phyloP scores from a whole-genome alignment of 1,140 invertebrate species.

The Bombus consobrinus region DNA sequence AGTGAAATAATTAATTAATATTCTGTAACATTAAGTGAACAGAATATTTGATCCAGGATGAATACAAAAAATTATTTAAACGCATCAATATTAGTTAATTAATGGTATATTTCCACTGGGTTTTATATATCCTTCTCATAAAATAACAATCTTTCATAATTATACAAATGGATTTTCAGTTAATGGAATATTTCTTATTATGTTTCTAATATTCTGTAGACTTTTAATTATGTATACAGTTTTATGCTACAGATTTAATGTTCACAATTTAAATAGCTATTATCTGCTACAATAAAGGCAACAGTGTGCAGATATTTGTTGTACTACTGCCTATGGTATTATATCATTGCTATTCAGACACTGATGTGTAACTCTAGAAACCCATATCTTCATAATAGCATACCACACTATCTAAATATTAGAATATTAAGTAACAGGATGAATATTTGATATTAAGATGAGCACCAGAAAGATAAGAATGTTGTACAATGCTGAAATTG shows the following conservation, averaged over 20 bases:
- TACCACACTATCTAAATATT: background rate
- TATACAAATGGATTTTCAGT: background rate
- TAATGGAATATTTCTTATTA: background rate
- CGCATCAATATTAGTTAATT: background rate
- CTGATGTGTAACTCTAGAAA: background rate
- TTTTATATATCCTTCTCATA: background rate
- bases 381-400: background rate
- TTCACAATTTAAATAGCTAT: background rate
- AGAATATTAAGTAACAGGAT: background rate
- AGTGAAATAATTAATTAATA: background rate
- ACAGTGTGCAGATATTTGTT: background rate
- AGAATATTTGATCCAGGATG: background rate
- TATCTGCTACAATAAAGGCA: background rate
- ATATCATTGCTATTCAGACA: background rate
- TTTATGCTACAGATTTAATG: background rate
- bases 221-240: background rate
- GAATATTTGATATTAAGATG: background rate
- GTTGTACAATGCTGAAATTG: background rate
- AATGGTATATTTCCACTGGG: background rate
- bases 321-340: background rate
- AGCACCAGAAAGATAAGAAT: background rate
- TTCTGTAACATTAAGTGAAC: background rate
- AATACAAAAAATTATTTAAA: background rate
- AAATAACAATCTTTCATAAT: background rate
- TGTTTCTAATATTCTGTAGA: background rate